A percentile compares a stretch with the other conserved stretches of the same genome.
These are phyloP conservation scores for Verasper variegatus DNA, from an alignment of 2,113 vertebrate genomes.

Conservation along the genomic window DNA sequence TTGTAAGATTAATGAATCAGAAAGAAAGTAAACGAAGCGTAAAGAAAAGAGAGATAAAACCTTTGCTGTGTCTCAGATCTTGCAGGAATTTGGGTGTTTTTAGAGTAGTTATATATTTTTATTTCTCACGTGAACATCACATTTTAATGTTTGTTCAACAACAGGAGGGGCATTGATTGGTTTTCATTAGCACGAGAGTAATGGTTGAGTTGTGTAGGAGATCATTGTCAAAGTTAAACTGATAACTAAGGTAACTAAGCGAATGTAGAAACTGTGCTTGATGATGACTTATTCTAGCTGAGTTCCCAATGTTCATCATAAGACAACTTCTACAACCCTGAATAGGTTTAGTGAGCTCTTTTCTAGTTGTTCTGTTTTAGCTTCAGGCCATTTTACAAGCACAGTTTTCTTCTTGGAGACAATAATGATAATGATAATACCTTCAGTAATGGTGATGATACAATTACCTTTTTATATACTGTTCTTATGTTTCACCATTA, in stretches of 20 bases:
- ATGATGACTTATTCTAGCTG: neutral
- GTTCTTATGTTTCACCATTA: conserved; percentile 27
- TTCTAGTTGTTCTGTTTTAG: neutral
- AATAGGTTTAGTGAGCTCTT: neutral
- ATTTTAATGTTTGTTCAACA: no score
- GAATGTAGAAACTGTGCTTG: neutral
- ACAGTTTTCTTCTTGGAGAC: conserved; percentile 10
- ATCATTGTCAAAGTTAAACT: no score
- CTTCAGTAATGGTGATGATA: conserved; percentile 26
- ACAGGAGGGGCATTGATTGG: no score
- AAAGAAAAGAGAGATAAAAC: neutral
- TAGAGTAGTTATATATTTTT: neutral
- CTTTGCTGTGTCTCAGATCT: neutral
- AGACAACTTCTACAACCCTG: neutral
- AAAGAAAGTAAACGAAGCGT: neutral
- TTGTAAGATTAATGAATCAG: neutral
- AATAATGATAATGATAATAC: conserved; percentile 11
- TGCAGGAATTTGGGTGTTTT: neutral
- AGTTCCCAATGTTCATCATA: neutral
- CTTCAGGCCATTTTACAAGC: conserved; percentile 6
- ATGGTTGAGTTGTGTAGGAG: no score
- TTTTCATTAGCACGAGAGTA: no score
- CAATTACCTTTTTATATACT: conserved; percentile 23
- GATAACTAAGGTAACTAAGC: neutral
- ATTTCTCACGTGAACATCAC: no score